Evolutionary conservation across 2,797 vertebrate genomes (phyloP).

Genomic region (Xyrichtys novacula): DNA sequence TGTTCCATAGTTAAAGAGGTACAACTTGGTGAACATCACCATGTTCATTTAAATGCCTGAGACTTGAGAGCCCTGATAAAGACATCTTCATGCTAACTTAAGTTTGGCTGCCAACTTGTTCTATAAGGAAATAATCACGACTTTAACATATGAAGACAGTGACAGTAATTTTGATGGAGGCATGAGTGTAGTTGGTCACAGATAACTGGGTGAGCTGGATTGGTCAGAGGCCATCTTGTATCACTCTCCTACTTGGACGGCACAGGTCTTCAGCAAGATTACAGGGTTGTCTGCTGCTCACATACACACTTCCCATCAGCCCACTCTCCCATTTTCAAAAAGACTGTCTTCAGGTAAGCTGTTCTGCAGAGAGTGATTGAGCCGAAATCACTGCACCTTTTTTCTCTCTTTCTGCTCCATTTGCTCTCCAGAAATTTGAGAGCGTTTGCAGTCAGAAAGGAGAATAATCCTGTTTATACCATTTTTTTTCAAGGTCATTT

Average conservation of each 20-base stretch:
- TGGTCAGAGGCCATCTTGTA: conserved; percentile 31
- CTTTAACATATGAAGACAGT: no score
- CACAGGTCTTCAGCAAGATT: conserved; percentile 39
- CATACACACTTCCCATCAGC: conserved; percentile 26
- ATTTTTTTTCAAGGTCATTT: background rate
- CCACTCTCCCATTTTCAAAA: conserved; percentile 42
- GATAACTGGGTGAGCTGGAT: conserved; percentile 1
- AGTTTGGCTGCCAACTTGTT: background rate
- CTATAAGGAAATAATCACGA: no score
- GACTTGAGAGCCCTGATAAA: no score
- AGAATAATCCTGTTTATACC: background rate
- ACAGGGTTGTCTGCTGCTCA: conserved; percentile 35
- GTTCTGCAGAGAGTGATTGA: conserved; percentile 32
- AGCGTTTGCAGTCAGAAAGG: conserved; percentile 16
- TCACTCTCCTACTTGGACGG: conserved; percentile 27
- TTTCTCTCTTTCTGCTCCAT: conserved; percentile 43
- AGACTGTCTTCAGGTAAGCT: conserved; percentile 22
- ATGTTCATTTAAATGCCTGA: no score
- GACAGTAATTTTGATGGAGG: no score
- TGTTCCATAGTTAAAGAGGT: background rate
- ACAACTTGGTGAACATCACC: no score
- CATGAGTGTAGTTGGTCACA: background rate
- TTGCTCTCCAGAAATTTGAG: conserved; percentile 35
- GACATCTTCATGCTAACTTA: background rate
- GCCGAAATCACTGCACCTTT: conserved; percentile 30